phyloP scores from a whole-genome alignment of 2,888 invertebrate species.

The Machimus atricapillus region DNA sequence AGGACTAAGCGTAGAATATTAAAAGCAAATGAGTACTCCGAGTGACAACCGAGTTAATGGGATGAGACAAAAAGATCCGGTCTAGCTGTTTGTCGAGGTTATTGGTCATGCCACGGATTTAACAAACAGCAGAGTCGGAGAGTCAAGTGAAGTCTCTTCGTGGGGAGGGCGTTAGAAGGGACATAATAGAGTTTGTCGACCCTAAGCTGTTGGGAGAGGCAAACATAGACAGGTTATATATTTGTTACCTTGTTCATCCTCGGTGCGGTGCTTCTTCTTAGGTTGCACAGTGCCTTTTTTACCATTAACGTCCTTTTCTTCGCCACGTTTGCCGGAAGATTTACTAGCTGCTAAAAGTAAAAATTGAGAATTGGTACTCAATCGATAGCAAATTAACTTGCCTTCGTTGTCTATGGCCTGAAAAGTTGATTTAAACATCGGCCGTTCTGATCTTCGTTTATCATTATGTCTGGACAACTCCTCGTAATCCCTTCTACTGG shows the following conservation, averaged over 20 bases:
- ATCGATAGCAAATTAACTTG: background rate
- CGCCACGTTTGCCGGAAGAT: background rate
- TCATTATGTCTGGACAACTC: slow-evolving; percentile 15
- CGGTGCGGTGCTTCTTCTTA: background rate
- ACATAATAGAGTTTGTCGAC: too few relatives aligned
- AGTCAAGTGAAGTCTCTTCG: too few relatives aligned
- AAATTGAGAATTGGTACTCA: background rate
- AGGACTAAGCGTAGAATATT: too few relatives aligned
- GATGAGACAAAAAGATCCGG: too few relatives aligned
- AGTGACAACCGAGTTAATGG: too few relatives aligned
- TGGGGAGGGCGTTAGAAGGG: too few relatives aligned
- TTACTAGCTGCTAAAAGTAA: background rate
- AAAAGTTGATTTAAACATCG: slow-evolving; percentile 50
- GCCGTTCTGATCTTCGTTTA: slow-evolving; percentile 24
- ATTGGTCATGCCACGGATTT: too few relatives aligned
- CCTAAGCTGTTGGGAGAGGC: too few relatives aligned
- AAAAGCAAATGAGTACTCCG: too few relatives aligned
- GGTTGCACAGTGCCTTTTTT: background rate
- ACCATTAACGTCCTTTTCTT: background rate
- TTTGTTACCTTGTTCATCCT: slow-evolving; percentile 12
- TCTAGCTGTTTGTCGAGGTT: too few relatives aligned
- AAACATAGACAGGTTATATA: too few relatives aligned
- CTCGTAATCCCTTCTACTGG: slow-evolving; percentile 32
- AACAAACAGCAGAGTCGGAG: too few relatives aligned
- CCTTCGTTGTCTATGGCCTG: slow-evolving; percentile 48